A percentile compares a stretch with the other conserved stretches of the same genome.
Evolutionary conservation across 2,113 vertebrate genomes (phyloP).

Genomic region (Uropsilus gracilis): DNA sequence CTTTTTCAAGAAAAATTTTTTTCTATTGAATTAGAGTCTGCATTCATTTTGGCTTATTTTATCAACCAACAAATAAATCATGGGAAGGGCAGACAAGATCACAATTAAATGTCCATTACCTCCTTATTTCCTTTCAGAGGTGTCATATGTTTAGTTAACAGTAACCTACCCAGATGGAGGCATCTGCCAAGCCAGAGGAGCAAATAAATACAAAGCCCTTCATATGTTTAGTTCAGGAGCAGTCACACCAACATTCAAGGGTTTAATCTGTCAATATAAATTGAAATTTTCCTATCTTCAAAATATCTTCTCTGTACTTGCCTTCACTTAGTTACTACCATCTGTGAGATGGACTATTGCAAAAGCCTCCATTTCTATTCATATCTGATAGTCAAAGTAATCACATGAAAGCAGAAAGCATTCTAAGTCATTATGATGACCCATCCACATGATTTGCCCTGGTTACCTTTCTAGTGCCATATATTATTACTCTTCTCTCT

Average conservation of each 20-base stretch:
- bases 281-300: neutral
- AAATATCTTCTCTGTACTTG: neutral
- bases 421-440: neutral
- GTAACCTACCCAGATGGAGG: neutral
- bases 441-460: neutral
- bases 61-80: neutral
- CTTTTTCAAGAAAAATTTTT: neutral
- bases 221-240: neutral
- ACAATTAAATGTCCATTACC: neutral
- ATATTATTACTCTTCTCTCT: neutral
- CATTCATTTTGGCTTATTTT: neutral
- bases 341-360: neutral
- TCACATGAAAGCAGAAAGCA: neutral
- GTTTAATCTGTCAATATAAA: neutral
- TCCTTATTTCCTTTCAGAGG: neutral
- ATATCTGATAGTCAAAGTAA: neutral
- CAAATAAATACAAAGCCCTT: neutral
- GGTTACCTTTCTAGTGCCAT: neutral
- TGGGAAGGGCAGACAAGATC: neutral
- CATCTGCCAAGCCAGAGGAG: neutral
- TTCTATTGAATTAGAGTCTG: neutral
- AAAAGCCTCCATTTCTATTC: neutral
- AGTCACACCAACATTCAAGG: neutral
- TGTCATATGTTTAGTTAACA: neutral
- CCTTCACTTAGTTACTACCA: neutral